Percentiles rank a stretch among this genome's conserved stretches.
Evolutionary conservation across 2,113 vertebrate genomes (phyloP).

Genomic region (Aspidoscelis tigris): DNA sequence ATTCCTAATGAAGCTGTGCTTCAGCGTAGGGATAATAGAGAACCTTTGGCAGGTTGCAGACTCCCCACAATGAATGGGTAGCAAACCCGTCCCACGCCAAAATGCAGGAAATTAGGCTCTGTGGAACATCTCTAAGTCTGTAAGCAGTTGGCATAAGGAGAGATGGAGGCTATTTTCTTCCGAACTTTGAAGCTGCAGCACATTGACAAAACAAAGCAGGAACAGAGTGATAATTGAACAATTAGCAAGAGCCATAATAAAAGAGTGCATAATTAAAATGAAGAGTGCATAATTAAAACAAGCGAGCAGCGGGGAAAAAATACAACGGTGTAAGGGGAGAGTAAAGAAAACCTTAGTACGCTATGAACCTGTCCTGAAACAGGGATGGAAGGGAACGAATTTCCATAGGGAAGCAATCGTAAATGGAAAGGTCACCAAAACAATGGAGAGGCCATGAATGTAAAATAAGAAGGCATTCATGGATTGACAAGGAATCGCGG

Average conservation of each 20-base stretch:
- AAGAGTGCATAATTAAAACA: conserved; percentile 69
- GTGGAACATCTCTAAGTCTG: conserved; percentile 36
- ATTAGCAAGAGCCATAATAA: conserved; percentile 66
- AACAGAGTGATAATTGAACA: conserved; percentile 64
- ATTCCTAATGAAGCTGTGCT: not conserved
- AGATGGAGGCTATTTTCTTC: not conserved
- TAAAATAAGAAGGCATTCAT: conserved; percentile 17
- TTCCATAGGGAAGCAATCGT: conserved; percentile 7
- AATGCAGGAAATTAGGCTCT: conserved; percentile 25
- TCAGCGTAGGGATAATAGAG: not conserved
- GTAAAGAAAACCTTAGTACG: not conserved
- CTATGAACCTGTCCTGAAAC: not conserved
- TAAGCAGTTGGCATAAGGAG: not conserved
- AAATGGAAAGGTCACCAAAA: conserved; percentile 44
- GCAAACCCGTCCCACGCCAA: conserved; percentile 38
- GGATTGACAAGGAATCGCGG: conserved; percentile 32
- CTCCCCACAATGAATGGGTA: not conserved
- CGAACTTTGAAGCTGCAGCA: conserved; percentile 42
- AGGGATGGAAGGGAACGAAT: conserved; percentile 37
- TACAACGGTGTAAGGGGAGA: conserved; percentile 33
- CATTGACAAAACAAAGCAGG: conserved; percentile 42
- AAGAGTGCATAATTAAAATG: conserved; percentile 65
- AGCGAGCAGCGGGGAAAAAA: conserved; percentile 34
- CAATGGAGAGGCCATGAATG: conserved; percentile 7
- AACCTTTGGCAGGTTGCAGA: not conserved